Evolutionary conservation across 1,140 invertebrate genomes (phyloP), one percentile per base, ranked within the genome.

Genomic region (Brachionus calyciflorus): DNA sequence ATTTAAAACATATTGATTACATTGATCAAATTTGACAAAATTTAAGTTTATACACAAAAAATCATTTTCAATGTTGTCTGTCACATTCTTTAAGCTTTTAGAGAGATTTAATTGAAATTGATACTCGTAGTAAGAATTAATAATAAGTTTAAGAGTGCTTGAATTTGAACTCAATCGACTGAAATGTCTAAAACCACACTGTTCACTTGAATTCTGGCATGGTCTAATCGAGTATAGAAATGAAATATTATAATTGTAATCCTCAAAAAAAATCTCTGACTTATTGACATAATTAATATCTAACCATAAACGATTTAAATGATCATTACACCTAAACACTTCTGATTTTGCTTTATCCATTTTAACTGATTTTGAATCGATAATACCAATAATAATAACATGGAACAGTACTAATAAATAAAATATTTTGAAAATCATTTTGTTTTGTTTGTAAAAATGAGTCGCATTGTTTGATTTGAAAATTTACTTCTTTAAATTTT

Each of bases 281-380:
- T 2, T 44, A 41, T 65, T 65, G 2, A 30, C 19, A 9, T 24
- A 65, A 3, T 37, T 44, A 24, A 65, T 24, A 24, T 44, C 37
- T 41, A 65, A 14, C 60, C 60, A 65, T 41, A 65, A 24, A 44
- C 60, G 40, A 41, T 65, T 37, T 19, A 65, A 41, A 21, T 65
- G 60, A 24, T 65, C 60, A 65, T 65, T 65, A 26, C 60, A 65
- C 14, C 4, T 65, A 10, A 65, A 44, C 5, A 30, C 40, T 9
- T 19, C n/a, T 4, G 19, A 44, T 28, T 65, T 65, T 9, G 19
- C 44, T 46, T 37, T 37, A 26, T 65, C 60, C 19, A 65, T 12
- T 1, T 14, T 37, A 30, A 10, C 44, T 65, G 7, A 21, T 37
- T 10, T 14, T 65, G 7, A 33, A 5, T 26, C 21, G 12, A 26